Conservation (phyloP, 2,797 vertebrate genomes). For the Nyctibius grandis region DNA sequence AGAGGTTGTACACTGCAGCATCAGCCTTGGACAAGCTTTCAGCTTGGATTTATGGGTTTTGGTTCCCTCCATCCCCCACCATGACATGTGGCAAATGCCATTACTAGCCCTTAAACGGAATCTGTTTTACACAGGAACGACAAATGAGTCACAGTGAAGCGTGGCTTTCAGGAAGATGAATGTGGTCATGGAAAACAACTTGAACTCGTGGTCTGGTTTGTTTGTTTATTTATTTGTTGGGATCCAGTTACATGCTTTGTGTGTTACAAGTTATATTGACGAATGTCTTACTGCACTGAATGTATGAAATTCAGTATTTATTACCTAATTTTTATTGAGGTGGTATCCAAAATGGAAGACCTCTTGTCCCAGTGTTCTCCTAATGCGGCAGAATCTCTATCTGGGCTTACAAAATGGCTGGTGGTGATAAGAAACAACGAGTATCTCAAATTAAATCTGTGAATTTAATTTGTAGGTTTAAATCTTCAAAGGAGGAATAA, state of each 20-base stretch:
- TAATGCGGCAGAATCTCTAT: neutral
- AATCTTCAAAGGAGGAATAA: neutral
- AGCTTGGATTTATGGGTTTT: neutral
- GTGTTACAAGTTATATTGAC: neutral
- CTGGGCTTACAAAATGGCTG: neutral
- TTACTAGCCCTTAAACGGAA: neutral
- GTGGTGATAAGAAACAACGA: neutral
- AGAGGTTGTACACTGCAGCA: neutral
- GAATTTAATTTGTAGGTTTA: neutral
- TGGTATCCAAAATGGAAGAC: neutral
- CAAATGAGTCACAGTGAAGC: neutral
- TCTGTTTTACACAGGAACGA: neutral
- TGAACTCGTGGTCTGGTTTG: neutral
- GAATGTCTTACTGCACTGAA: neutral
- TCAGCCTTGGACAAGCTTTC: constrained; percentile 9
- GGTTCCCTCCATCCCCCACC: neutral
- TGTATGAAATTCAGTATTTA: neutral
- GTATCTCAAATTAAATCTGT: neutral
- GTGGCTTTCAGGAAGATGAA: neutral
- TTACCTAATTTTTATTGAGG: neutral
- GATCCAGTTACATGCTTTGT: neutral
- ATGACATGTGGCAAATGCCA: neutral
- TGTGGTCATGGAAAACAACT: neutral
- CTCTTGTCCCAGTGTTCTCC: neutral
- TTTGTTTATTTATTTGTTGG: neutral